These are phyloP conservation scores for Rhynchotus rufescens DNA, from an alignment of 2,797 vertebrate species.

Conservation along the genomic window DNA sequence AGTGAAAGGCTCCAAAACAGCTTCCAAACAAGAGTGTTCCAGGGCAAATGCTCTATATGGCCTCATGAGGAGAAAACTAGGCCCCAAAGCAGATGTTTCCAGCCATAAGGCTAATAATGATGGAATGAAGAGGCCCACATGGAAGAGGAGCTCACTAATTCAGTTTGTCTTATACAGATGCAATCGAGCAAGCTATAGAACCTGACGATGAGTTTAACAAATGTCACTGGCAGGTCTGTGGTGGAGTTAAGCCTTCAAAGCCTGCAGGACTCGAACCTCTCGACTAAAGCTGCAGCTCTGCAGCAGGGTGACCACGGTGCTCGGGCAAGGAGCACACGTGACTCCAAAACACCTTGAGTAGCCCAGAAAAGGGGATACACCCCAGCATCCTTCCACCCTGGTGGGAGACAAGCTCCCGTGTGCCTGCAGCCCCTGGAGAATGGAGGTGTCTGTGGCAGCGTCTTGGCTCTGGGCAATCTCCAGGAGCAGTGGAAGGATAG, in stretches of 20 bases:
- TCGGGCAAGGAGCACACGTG: not conserved
- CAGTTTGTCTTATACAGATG: not conserved
- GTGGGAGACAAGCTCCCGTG: accelerated
- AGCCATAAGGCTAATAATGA: not conserved
- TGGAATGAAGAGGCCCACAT: not conserved
- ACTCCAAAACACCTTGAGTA: not conserved
- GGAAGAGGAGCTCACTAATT: conserved; percentile 27
- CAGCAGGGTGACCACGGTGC: not conserved
- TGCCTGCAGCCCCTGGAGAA: accelerated
- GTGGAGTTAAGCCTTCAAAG: not conserved
- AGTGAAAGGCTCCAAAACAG: not conserved
- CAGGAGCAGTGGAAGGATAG: accelerated
- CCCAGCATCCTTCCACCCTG: not conserved
- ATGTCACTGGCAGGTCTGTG: not conserved
- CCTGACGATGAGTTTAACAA: conserved; percentile 7
- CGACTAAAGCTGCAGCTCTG: not conserved
- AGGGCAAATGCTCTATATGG: accelerated
- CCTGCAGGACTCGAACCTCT: not conserved
- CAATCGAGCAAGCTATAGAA: conserved; percentile 15
- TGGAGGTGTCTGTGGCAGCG: not conserved
- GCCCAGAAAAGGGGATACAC: not conserved
- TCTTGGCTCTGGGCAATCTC: not conserved
- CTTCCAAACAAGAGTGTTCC: not conserved
- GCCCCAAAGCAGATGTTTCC: not conserved
- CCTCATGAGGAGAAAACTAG: accelerated